Conservation (phyloP, 2,888 invertebrate genomes). For the Balanococcus diminutus region DNA sequence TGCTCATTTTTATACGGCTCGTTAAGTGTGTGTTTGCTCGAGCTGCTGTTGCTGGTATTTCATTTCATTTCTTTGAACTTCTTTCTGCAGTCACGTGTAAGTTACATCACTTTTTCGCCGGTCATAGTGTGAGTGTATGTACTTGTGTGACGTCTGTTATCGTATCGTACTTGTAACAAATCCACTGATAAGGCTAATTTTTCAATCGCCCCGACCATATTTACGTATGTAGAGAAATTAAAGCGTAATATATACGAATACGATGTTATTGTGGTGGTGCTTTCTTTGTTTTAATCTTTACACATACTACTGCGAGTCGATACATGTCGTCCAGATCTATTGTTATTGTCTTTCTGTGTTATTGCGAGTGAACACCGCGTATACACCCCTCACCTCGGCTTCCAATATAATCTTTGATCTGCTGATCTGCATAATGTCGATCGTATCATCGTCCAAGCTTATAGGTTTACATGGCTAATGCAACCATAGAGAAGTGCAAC, state of each 20-base stretch:
- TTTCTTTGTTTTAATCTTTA: neutral
- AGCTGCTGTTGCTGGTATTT: neutral
- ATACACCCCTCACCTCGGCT: too few relatives aligned
- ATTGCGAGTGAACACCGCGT: neutral
- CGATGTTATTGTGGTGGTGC: neutral
- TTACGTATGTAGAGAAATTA: neutral
- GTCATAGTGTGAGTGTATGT: neutral
- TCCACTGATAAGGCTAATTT: neutral
- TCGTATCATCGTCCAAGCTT: neutral
- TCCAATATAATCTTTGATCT: neutral
- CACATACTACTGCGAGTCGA: neutral
- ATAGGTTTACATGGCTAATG: neutral
- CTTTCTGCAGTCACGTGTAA: constrained; percentile 13
- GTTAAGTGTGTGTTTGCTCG: neutral
- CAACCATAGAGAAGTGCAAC: neutral
- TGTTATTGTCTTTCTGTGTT: neutral
- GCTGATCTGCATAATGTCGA: neutral
- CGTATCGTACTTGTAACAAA: neutral
- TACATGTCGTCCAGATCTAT: neutral
- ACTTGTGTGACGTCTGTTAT: neutral
- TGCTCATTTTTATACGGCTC: neutral
- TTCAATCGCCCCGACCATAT: neutral
- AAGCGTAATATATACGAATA: neutral
- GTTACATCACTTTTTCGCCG: constrained; percentile 6
- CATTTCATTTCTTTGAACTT: neutral